Evolutionary conservation across 2,888 invertebrate genomes (phyloP), one percentile per base, ranked within the genome.

Genomic region (Cerastis leucographa): DNA sequence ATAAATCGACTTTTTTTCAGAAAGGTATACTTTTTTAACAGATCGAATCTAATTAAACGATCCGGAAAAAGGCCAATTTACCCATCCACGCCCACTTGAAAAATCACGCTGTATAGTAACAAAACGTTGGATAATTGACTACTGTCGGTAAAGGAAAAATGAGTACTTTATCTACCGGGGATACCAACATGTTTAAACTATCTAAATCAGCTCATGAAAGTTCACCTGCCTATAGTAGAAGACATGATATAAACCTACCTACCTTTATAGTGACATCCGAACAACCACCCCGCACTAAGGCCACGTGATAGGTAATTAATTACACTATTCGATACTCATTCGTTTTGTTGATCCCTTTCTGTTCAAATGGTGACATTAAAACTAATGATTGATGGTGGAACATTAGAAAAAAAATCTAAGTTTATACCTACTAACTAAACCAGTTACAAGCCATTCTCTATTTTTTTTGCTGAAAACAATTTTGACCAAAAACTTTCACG

Each of bases 401-500:
- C 29, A 59, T 35, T 22, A 17, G 4, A 14, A n/a, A 29, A n/a
- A 17, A 40, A 61, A 51, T 35, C 59, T 35, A 75, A 12, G 0
- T n/a, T 17, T 42, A 49, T 3, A 65, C 44, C 14, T 40, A 49
- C 8, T 42, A 67, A 51, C 46, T 77, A 78, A 71, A 44, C 25
- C 19, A 46, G 22, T 22, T 19, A 44, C 42, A 35, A 35, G n/a
- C 78, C 81, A 44, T 70, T 83, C 81, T 68, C 79, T 64, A 42
- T 79, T 78, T 78, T 35, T 79, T 80, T 79, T 70, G 35, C n/a
- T 71, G 25, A 51, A 68, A 65, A 67, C 65, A 40, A 70, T 65
- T 64, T 82, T 51, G 14, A 46, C 61, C 35, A 12, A 71, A 74
- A 72, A 84, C 87, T 83, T 88, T 87, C 88, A 83, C 80, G 79